A percentile compares a stretch with the other conserved stretches of the same genome.
Conservation (phyloP, 2,113 vertebrate species). For the Perognathus longimembris region DNA sequence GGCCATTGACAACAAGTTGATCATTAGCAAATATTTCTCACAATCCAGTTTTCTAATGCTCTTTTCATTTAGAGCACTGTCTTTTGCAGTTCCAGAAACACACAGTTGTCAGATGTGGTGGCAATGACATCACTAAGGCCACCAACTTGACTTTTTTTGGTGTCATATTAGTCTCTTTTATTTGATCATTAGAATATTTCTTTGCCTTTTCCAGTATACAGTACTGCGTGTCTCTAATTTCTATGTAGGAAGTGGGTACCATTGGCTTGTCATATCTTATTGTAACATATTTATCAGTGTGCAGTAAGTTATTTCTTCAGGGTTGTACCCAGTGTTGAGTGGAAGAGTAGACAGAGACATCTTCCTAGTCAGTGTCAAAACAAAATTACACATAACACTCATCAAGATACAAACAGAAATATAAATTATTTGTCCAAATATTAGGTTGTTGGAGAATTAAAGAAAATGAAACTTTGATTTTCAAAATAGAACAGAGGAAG, state of each 20-base stretch:
- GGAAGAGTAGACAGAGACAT: too few relatives aligned
- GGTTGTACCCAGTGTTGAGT: conserved; percentile 80
- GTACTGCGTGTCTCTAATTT: conserved; percentile 72
- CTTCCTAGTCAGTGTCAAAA: too few relatives aligned
- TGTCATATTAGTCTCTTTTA: conserved; percentile 70
- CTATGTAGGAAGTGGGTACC: conserved; percentile 49
- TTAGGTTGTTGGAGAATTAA: too few relatives aligned
- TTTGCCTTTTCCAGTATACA: not conserved
- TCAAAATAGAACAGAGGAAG: too few relatives aligned
- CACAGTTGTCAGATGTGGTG: conserved; percentile 62
- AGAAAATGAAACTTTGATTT: too few relatives aligned
- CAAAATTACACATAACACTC: too few relatives aligned
- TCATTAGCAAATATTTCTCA: conserved; percentile 75
- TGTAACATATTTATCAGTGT: conserved; percentile 33
- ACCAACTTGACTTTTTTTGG: conserved; percentile 83
- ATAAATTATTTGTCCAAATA: too few relatives aligned
- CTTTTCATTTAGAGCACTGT: conserved; percentile 31
- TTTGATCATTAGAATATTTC: conserved; percentile 78
- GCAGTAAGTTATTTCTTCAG: conserved; percentile 80
- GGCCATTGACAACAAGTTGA: conserved; percentile 72
- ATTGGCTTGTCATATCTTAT: not conserved
- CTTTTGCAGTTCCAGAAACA: not conserved
- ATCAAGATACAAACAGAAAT: too few relatives aligned
- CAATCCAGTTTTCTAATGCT: conserved; percentile 52
- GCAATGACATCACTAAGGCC: conserved; percentile 73